Conservation (phyloP, 2,113 vertebrate genomes). For the Rafetus swinhoei region DNA sequence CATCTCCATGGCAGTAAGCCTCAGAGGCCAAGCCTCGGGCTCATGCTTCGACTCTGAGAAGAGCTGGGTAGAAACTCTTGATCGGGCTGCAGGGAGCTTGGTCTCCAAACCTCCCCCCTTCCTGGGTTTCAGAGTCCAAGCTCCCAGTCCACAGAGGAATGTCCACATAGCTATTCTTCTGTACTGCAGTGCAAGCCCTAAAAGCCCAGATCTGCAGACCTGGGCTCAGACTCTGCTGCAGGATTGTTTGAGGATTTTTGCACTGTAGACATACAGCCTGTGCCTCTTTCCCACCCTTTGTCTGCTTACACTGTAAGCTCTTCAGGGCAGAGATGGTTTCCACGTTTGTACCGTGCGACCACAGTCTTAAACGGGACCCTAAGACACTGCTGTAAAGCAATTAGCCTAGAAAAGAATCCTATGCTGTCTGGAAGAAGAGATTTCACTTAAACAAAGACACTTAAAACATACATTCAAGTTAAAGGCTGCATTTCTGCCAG, state of each 20-base stretch:
- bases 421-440: background rate
- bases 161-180: background rate
- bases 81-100: too few species aligned
- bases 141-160: background rate
- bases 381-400: accelerated
- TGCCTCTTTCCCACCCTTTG: background rate
- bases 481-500: background rate
- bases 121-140: background rate
- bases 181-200: background rate
- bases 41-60: too few species aligned
- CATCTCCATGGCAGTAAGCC: too few species aligned
- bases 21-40: too few species aligned
- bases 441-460: background rate
- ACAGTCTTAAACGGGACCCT: background rate
- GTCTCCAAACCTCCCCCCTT: too few species aligned
- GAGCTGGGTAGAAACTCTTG: too few species aligned
- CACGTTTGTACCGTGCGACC: background rate
- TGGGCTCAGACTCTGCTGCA: background rate
- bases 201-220: background rate
- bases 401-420: accelerated
- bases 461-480: background rate
- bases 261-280: background rate
- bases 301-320: background rate
- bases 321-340: background rate
- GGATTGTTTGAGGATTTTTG: background rate